Conservation (phyloP, 2,888 invertebrate genomes). For the Tortricodes alternella region DNA sequence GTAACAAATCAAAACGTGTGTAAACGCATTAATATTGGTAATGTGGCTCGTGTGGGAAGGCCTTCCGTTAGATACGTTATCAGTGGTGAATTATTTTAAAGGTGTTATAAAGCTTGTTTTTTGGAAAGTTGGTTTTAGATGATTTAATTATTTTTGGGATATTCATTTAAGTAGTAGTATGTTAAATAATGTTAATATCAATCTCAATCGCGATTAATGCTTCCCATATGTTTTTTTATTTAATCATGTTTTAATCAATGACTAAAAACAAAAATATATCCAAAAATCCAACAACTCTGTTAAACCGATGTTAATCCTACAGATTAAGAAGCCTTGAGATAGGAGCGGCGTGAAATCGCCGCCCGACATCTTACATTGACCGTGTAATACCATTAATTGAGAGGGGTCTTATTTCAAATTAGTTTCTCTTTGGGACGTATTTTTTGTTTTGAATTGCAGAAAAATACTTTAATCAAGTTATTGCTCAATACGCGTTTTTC, state of each 20-base stretch:
- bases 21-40: slow-evolving; percentile 29
- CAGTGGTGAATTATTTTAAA: slow-evolving; percentile 29
- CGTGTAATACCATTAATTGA: slow-evolving; percentile 18
- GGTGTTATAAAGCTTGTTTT: slow-evolving; percentile 8
- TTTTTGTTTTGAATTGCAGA: background rate
- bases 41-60: slow-evolving; percentile 27
- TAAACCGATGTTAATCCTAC: slow-evolving; percentile 29
- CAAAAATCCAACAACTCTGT: background rate
- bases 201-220: too few relatives aligned
- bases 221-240: too few relatives aligned
- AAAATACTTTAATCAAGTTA: too few relatives aligned
- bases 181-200: too few relatives aligned
- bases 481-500: too few relatives aligned
- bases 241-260: background rate
- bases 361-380: slow-evolving; percentile 23
- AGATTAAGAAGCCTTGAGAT: slow-evolving; percentile 24
- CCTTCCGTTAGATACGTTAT: slow-evolving; percentile 30
- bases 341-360: slow-evolving; percentile 16
- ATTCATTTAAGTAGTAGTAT: too few relatives aligned
- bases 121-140: background rate
- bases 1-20: slow-evolving; percentile 29
- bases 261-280: background rate
- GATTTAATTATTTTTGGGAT: background rate
- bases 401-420: background rate
- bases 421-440: background rate